Base-by-base conservation (phyloP, 2,888 invertebrate genomes). In the Zele albiditarsus region DNA sequence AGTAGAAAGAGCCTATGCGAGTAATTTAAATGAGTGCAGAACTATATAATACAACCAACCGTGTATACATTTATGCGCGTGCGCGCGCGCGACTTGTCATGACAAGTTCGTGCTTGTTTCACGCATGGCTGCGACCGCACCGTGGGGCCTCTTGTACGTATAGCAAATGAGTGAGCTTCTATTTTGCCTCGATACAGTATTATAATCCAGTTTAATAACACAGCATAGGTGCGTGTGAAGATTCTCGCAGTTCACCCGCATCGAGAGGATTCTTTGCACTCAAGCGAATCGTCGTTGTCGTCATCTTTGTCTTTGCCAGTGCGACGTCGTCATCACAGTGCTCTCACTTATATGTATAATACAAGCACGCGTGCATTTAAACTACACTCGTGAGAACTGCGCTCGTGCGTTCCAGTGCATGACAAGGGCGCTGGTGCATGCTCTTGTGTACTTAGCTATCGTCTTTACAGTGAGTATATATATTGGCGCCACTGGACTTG, bases 341-440 rank as follows among this genome's bases (percentile, higher is more conserved):
- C 69, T 38, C 38, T 38, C 38, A 12, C 38, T 38, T 38, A 38
- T 38, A 6, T 31, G 31, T 38, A 38, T 38, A 38, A 38, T 38
- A 12, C 65, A 60, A 78, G 76, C 72, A 72, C 75, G 79, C 76
- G 72, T 68, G 74, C 73, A 16, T 62, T n/a, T 46, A 46, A 46
- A n/a, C 46, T 46, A 16, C 12, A 28, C 77, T 79, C 79, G 79
- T 79, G 79, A 79, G 79, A 79, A 79, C 79, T 73, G 27, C 75
- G 74, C 79, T 79, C 79, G 79, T 79, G 79, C 77, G 73, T 77
- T 60, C 69, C 33, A 53, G 38, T 66, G 65, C 42, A 62, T 66
- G 58, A 25, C 20, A 25, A 31, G 20, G 42, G 38, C 28, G 62
- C 28, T 31, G 62, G n/a, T 31, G 12, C 12, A 8, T 1, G 31